A percentile compares a stretch with the other conserved stretches of the same genome.
Evolutionary conservation across 2,797 vertebrate species (phyloP).

Genomic region (Podarcis lilfordi): DNA sequence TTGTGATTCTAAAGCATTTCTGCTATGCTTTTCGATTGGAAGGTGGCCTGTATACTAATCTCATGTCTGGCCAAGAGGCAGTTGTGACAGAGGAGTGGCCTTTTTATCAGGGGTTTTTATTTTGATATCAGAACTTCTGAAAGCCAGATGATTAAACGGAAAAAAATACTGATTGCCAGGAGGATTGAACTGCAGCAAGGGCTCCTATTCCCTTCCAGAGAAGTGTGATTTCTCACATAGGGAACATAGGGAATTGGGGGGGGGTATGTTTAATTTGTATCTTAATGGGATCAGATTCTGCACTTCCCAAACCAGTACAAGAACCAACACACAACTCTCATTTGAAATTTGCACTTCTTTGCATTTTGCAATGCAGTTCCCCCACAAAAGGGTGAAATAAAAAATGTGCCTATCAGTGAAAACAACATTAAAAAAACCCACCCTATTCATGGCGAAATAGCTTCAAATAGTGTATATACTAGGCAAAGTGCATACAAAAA

Average conservation of each 20-base stretch:
- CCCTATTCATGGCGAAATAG: too few relatives aligned
- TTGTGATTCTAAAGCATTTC: constrained; percentile 32
- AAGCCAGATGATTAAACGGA: neutral
- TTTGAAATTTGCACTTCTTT: too few relatives aligned
- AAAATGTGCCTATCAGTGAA: too few relatives aligned
- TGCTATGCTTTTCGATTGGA: neutral
- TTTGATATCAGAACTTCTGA: constrained; percentile 19
- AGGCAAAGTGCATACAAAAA: too few relatives aligned
- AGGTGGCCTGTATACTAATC: neutral
- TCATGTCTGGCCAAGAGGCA: neutral
- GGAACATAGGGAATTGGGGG: neutral
- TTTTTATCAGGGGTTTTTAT: constrained; percentile 20
- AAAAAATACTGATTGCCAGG: neutral
- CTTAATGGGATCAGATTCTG: too few relatives aligned
- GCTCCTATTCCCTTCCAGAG: neutral
- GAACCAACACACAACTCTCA: too few relatives aligned
- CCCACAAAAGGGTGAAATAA: too few relatives aligned
- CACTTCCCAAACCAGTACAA: too few relatives aligned
- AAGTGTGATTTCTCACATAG: neutral
- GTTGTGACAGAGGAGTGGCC: neutral
- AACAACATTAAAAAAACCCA: too few relatives aligned
- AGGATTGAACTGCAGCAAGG: neutral
- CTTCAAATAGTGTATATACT: too few relatives aligned
- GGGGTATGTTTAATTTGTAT: too few relatives aligned
- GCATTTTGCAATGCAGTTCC: too few relatives aligned